phyloP scores from a whole-genome alignment of 2,797 vertebrate species.

The Acomys russatus region DNA sequence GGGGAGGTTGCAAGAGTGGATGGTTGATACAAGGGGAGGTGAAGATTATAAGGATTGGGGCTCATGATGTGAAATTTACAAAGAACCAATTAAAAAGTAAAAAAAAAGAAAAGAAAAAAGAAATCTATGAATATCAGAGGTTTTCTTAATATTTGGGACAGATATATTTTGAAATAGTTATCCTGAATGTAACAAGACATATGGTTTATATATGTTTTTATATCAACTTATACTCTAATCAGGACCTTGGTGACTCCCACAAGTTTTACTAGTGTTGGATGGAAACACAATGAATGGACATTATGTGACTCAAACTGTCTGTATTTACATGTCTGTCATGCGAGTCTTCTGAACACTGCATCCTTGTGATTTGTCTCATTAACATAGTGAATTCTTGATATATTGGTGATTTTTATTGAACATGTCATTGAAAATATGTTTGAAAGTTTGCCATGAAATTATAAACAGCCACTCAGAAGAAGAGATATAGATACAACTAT shows the following conservation, averaged over 20 bases:
- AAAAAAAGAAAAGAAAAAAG: too few species aligned
- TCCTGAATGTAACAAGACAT: not conserved
- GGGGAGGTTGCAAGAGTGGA: too few species aligned
- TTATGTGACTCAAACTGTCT: not conserved
- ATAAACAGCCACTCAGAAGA: not conserved
- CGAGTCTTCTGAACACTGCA: not conserved
- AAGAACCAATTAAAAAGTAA: too few species aligned
- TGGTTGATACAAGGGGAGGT: too few species aligned
- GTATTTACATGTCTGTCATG: not conserved
- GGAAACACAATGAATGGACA: not conserved
- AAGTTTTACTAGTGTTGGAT: not conserved
- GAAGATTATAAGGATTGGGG: too few species aligned
- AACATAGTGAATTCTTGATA: not conserved
- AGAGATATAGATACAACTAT: not conserved
- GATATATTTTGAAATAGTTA: not conserved
- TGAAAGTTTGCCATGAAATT: not conserved
- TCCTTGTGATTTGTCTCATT: not conserved
- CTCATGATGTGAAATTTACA: too few species aligned
- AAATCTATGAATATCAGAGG: too few species aligned
- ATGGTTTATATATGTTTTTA: not conserved
- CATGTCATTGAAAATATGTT: not conserved
- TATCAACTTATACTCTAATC: not conserved
- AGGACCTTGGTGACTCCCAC: not conserved
- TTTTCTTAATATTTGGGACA: not conserved
- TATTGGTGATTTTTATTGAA: not conserved